phyloP scores from a whole-genome alignment of 2,113 vertebrate species.

The Platichthys stellatus region DNA sequence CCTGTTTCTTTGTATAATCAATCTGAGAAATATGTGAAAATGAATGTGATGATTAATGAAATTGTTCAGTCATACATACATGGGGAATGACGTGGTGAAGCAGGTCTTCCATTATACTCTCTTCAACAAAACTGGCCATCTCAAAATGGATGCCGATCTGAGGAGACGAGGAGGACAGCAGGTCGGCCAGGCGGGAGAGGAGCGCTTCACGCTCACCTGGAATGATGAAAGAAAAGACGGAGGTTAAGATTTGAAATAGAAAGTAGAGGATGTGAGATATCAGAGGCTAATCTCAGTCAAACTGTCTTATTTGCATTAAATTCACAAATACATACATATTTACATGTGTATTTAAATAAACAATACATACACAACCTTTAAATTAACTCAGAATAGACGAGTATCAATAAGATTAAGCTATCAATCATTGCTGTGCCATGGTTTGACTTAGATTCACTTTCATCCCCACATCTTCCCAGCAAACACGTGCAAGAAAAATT shows the following conservation, averaged over 20 bases:
- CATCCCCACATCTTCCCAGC: neutral
- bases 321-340: neutral
- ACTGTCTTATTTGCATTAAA: neutral
- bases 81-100: slow-evolving; percentile 79
- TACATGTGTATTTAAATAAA: too few relatives aligned
- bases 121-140: slow-evolving; percentile 88
- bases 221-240: neutral
- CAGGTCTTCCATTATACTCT: slow-evolving; percentile 82
- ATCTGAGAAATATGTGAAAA: neutral
- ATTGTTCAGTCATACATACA: slow-evolving; percentile 60
- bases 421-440: too few relatives aligned
- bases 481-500: neutral
- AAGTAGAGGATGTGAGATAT: neutral
- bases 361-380: too few relatives aligned
- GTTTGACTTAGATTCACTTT: too few relatives aligned
- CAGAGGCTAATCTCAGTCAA: neutral
- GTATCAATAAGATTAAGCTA: too few relatives aligned
- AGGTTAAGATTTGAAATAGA: neutral
- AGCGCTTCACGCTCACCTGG: slow-evolving; percentile 82
- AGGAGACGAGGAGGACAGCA: slow-evolving; percentile 77
- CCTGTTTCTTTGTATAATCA: neutral
- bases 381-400: neutral
- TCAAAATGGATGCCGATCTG: slow-evolving; percentile 84
- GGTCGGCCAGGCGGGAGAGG: slow-evolving; percentile 72
- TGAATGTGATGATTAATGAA: neutral